These are phyloP conservation scores for Tetropium fuscum DNA, from an alignment of 2,888 invertebrate species.

Conservation along the genomic window DNA sequence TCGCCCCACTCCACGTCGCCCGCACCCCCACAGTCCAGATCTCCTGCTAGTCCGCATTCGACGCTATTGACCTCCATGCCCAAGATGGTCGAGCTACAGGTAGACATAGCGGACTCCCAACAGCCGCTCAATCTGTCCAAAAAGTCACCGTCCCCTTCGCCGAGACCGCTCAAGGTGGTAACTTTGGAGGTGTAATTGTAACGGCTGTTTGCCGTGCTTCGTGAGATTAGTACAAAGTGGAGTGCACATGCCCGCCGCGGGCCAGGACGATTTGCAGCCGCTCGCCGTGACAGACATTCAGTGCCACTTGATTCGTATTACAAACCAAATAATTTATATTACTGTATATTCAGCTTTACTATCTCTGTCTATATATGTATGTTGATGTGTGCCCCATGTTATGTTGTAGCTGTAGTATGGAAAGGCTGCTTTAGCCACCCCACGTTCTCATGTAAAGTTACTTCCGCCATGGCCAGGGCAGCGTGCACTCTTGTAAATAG, in stretches of 20 bases:
- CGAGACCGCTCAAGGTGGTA: slow-evolving; percentile 69
- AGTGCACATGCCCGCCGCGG: slow-evolving; percentile 48
- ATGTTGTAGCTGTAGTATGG: slow-evolving; percentile 56
- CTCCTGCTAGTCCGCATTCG: slow-evolving; percentile 61
- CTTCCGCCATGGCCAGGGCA: slow-evolving; percentile 63
- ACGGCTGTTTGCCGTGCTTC: slow-evolving; percentile 27
- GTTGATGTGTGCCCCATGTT: slow-evolving; percentile 57
- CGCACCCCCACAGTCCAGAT: slow-evolving; percentile 61
- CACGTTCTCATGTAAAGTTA: slow-evolving; percentile 54
- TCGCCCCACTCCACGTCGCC: slow-evolving; percentile 67
- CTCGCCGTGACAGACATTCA: slow-evolving; percentile 44
- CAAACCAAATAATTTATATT: slow-evolving; percentile 68
- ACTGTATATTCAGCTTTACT: slow-evolving; percentile 57
- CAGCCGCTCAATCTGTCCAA: slow-evolving; percentile 92
- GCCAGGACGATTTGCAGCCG: slow-evolving; percentile 33
- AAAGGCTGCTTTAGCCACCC: slow-evolving; percentile 40
- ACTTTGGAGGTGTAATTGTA: slow-evolving; percentile 62
- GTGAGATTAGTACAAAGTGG: slow-evolving; percentile 62
- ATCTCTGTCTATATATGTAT: slow-evolving; percentile 54
- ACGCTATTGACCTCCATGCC: slow-evolving; percentile 62
- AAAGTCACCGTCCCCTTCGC: slow-evolving; percentile 83
- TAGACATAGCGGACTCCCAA: slow-evolving; percentile 84
- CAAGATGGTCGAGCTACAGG: slow-evolving; percentile 81
- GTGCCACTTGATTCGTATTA: slow-evolving; percentile 66
- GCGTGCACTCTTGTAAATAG: slow-evolving; percentile 62